Percentiles rank a stretch among this genome's conserved stretches.
Evolutionary conservation across 2,888 invertebrate genomes (phyloP).

Genomic region (Mythimna lalbum): DNA sequence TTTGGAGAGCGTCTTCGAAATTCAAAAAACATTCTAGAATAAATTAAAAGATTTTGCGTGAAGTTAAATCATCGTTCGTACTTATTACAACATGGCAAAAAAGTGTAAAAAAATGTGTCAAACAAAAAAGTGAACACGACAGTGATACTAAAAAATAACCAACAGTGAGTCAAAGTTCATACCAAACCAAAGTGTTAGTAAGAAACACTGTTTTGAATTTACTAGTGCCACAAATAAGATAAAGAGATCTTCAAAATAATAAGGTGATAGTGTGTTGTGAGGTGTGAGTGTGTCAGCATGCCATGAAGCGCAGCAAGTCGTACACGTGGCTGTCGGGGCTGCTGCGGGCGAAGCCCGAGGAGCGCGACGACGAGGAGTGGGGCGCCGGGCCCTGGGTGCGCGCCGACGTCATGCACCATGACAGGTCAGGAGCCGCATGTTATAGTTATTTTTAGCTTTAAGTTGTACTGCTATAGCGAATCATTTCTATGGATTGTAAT

Average conservation of each 20-base stretch:
- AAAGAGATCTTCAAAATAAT: constrained; percentile 7
- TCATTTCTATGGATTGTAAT: background rate
- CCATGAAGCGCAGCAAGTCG: constrained; percentile 88
- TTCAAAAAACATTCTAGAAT: constrained; percentile 15
- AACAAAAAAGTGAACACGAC: constrained; percentile 13
- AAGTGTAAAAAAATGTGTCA: constrained; percentile 23
- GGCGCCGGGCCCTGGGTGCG: constrained; percentile 84
- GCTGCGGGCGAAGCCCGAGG: constrained; percentile 77
- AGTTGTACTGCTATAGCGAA: background rate
- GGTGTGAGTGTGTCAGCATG: constrained; percentile 26
- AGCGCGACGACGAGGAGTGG: constrained; percentile 81
- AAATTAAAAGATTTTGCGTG: constrained; percentile 19
- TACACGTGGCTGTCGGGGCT: constrained; percentile 88
- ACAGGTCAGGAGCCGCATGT: constrained; percentile 75
- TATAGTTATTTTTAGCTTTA: background rate
- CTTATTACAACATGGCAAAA: constrained; percentile 13
- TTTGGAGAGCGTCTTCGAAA: constrained; percentile 42
- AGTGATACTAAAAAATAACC: constrained; percentile 14
- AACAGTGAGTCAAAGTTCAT: constrained; percentile 9
- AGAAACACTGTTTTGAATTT: constrained; percentile 17
- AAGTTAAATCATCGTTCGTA: constrained; percentile 10
- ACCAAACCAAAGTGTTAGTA: constrained; percentile 23
- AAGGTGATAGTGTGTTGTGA: constrained; percentile 62
- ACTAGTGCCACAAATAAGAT: constrained; percentile 4
- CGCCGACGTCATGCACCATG: constrained; percentile 79